These are phyloP conservation scores for Myripristis jacobus DNA, from an alignment of 2,797 vertebrate species.

Conservation along the genomic window DNA sequence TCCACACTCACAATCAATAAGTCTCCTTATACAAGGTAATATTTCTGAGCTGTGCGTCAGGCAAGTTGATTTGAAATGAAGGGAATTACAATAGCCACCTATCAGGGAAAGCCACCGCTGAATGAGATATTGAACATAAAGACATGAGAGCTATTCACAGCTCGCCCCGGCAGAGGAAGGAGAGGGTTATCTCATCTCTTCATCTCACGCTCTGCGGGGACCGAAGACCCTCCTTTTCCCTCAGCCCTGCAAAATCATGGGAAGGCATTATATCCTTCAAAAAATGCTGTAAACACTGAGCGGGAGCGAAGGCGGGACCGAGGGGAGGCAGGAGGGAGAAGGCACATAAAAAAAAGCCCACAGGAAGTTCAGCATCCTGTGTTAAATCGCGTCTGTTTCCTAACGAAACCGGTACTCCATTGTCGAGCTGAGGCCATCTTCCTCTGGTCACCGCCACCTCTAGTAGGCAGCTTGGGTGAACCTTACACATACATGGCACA, in stretches of 20 bases:
- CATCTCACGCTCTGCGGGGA: constrained; percentile 13
- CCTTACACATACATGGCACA: neutral
- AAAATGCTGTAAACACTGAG: constrained; percentile 21
- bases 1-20: constrained; percentile 41
- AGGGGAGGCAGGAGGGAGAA: constrained; percentile 57
- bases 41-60: constrained; percentile 8
- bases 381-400: constrained; percentile 80
- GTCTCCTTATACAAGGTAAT: constrained; percentile 36
- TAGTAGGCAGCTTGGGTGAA: constrained; percentile 3
- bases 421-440: constrained; percentile 71
- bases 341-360: constrained; percentile 61
- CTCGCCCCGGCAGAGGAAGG: constrained; percentile 14
- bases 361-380: constrained; percentile 85
- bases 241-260: constrained; percentile 7
- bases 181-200: constrained; percentile 36
- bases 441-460: constrained; percentile 46
- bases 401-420: constrained; percentile 72
- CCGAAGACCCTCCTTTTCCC: constrained; percentile 12
- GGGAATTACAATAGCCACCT: neutral
- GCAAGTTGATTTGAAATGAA: constrained; percentile 9
- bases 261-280: constrained; percentile 28
- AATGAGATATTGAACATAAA: constrained; percentile 13
- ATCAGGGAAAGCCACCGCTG: neutral
- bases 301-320: constrained; percentile 44
- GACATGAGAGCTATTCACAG: neutral